These are phyloP conservation scores for Drosophila gaucha DNA, from an alignment of 2,888 invertebrate species.

Conservation along the genomic window DNA sequence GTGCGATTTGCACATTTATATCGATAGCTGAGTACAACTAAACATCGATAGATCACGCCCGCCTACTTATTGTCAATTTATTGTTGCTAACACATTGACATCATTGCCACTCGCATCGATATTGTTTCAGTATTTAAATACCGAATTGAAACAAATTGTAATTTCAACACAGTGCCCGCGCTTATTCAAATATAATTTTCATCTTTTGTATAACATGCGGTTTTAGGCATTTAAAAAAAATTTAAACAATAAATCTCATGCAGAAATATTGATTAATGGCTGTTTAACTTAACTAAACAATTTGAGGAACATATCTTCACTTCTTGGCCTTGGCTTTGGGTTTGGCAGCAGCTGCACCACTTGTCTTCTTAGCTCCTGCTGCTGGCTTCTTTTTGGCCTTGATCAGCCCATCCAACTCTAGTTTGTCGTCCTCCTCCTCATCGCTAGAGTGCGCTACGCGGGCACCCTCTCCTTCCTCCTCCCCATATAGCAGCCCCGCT, in stretches of 20 bases:
- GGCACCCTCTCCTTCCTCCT: conserved; percentile 81
- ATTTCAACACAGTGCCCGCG: not conserved
- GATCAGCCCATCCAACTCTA: conserved; percentile 91
- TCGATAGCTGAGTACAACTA: not conserved
- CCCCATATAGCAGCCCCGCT: conserved; percentile 83
- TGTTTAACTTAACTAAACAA: conserved; percentile 19
- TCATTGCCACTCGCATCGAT: not conserved
- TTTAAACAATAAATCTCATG: conserved; percentile 15
- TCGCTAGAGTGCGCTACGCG: conserved; percentile 78
- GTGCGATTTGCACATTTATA: conserved; percentile 10
- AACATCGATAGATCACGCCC: conserved; percentile 6
- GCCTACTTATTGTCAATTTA: not conserved
- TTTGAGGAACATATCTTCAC: conserved; percentile 39
- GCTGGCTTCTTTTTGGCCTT: conserved; percentile 85
- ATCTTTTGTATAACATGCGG: conserved; percentile 2
- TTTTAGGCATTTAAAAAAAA: conserved; percentile 5
- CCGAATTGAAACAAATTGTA: not conserved
- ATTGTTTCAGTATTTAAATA: not conserved
- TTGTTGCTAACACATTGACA: not conserved
- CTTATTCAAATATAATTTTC: not conserved
- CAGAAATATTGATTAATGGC: conserved; percentile 6
- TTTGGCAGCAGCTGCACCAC: conserved; percentile 43
- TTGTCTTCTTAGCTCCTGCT: conserved; percentile 56
- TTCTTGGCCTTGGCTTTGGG: conserved; percentile 74
- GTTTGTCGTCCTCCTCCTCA: conserved; percentile 87